Evolutionary conservation across 1,140 invertebrate species (phyloP).

Genomic region (Cheumatopsyche charites): DNA sequence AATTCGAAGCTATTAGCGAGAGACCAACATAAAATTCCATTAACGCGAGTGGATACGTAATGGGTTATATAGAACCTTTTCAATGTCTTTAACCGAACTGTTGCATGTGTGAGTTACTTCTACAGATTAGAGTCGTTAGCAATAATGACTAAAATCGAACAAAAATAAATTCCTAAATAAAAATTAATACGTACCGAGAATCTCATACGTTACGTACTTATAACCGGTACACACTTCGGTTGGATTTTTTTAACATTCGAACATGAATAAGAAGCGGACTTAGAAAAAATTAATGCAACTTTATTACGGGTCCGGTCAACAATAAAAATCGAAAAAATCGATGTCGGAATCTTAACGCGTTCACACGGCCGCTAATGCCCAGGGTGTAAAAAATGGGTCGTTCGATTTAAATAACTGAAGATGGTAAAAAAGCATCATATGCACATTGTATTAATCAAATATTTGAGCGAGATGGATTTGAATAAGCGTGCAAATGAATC

Average conservation of each 20-base stretch:
- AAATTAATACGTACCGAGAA: background rate
- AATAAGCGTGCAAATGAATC: background rate
- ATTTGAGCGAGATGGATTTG: no score
- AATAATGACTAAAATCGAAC: slow-evolving; percentile 20
- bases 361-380: slow-evolving; percentile 11
- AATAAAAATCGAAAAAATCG: slow-evolving; percentile 10
- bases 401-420: slow-evolving; percentile 34
- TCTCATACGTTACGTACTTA: slow-evolving; percentile 1
- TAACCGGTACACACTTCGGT: background rate
- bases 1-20: slow-evolving; percentile 23
- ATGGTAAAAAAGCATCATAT: no score
- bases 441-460: no score
- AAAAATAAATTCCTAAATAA: slow-evolving; percentile 11
- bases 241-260: background rate
- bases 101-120: background rate
- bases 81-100: background rate
- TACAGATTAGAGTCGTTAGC: slow-evolving; percentile 18
- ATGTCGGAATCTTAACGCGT: slow-evolving; percentile 30
- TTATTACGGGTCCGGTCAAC: slow-evolving; percentile 19
- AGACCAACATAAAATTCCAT: slow-evolving; percentile 26
- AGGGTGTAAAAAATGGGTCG: slow-evolving; percentile 25
- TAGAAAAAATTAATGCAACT: slow-evolving; percentile 22
- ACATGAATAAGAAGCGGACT: slow-evolving; percentile 9
- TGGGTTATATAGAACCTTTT: slow-evolving; percentile 12
- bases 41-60: slow-evolving; percentile 14